A percentile compares a stretch with the other conserved stretches of the same genome.
phyloP scores from a whole-genome alignment of 2,113 vertebrate species.

The Gorilla gorilla region DNA sequence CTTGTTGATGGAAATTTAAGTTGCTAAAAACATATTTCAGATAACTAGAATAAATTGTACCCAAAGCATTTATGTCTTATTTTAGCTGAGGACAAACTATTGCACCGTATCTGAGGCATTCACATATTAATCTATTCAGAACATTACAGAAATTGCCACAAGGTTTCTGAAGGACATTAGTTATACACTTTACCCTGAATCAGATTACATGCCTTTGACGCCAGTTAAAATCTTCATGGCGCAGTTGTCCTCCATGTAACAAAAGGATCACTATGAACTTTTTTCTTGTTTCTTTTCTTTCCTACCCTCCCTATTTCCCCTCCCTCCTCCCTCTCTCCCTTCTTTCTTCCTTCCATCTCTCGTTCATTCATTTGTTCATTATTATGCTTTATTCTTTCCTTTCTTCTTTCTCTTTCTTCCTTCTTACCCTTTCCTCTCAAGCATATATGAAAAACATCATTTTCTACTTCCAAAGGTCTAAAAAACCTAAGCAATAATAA shows the following conservation, averaged over 20 bases:
- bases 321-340: background rate
- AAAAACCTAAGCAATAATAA: background rate
- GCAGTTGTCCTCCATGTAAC: constrained; percentile 8
- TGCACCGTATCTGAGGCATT: background rate
- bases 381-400: background rate
- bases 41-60: background rate
- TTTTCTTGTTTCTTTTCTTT: background rate
- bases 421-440: background rate
- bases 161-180: background rate
- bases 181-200: background rate
- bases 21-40: constrained; percentile 32
- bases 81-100: constrained; percentile 4
- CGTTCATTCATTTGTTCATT: background rate
- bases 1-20: constrained; percentile 34
- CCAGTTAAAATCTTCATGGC: background rate
- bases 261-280: background rate
- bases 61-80: background rate
- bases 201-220: background rate
- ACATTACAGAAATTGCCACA: background rate
- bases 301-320: background rate
- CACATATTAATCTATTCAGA: background rate
- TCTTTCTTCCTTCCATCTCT: background rate
- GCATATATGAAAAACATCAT: background rate
- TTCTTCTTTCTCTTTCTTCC: background rate
- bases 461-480: background rate